phyloP scores from a whole-genome alignment of 1,140 invertebrate genomes.

The Cydia amplana region DNA sequence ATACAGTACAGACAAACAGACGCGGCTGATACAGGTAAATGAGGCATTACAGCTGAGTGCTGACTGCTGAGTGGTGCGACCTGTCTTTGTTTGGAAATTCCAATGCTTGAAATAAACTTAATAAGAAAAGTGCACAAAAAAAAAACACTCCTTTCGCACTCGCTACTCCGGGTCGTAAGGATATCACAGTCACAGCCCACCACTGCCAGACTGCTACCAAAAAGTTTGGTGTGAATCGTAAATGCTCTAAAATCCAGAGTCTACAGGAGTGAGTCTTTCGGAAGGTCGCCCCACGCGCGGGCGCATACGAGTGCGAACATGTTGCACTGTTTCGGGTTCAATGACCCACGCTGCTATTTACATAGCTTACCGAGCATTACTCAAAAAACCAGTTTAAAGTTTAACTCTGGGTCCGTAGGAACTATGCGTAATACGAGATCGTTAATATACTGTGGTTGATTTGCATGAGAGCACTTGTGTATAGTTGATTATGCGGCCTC shows the following conservation, averaged over 20 bases:
- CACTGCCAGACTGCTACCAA: too few species aligned
- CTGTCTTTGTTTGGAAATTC: too few species aligned
- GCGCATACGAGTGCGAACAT: conserved; percentile 39
- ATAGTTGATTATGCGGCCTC: neutral
- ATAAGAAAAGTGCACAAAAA: too few species aligned
- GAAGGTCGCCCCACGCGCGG: conserved; percentile 40
- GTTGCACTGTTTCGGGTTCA: conserved; percentile 40
- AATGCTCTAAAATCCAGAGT: neutral
- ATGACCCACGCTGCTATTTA: conserved; percentile 38
- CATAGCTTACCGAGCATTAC: neutral
- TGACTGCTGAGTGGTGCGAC: too few species aligned
- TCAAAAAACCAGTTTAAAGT: neutral
- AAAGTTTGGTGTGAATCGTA: too few species aligned
- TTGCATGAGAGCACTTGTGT: neutral
- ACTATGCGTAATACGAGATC: neutral
- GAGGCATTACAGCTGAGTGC: too few species aligned
- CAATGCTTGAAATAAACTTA: too few species aligned
- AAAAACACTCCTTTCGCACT: too few species aligned
- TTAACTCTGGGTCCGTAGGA: neutral
- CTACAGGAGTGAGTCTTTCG: neutral
- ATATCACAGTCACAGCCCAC: too few species aligned
- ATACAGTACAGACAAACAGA: too few species aligned
- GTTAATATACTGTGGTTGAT: neutral
- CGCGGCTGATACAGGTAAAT: too few species aligned
- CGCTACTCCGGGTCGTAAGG: too few species aligned